Percentiles rank a stretch among this genome's conserved stretches.
These are phyloP conservation scores for Pseudochaenichthys georgianus DNA, from an alignment of 2,797 vertebrate genomes.

Conservation along the genomic window DNA sequence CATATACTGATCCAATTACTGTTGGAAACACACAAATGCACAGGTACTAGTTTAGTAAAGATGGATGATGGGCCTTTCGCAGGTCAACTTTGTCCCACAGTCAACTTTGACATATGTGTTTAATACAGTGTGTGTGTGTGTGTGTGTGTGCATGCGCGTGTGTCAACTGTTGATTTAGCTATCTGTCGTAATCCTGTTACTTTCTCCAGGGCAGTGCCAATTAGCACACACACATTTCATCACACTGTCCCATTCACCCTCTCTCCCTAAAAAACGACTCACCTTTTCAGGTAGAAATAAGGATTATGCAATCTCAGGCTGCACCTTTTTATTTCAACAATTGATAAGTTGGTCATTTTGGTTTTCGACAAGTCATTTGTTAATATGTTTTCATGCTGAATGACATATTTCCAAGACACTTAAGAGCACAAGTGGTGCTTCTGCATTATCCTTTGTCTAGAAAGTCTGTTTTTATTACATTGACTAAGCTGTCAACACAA, in stretches of 20 bases:
- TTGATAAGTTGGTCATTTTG: too few species aligned
- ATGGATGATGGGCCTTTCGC: slow-evolving; percentile 23
- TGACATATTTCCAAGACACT: too few species aligned
- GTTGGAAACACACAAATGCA: background rate
- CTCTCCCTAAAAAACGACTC: background rate
- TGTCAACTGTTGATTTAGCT: slow-evolving; percentile 80
- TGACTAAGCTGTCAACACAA: too few species aligned
- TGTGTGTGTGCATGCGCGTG: slow-evolving; percentile 48
- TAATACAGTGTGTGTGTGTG: slow-evolving; percentile 5
- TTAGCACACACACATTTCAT: slow-evolving; percentile 44
- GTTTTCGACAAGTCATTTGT: too few species aligned
- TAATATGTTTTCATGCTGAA: too few species aligned
- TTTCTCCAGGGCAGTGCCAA: slow-evolving; percentile 76
- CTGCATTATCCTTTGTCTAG: too few species aligned
- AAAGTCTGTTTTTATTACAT: too few species aligned
- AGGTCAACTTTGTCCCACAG: slow-evolving; percentile 66
- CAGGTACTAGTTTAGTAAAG: slow-evolving; percentile 18
- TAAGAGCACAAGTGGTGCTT: too few species aligned
- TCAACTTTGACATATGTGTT: slow-evolving; percentile 68
- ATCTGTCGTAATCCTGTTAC: slow-evolving; percentile 76
- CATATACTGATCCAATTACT: too few species aligned
- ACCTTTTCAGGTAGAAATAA: background rate
- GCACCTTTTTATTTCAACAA: too few species aligned
- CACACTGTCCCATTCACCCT: slow-evolving; percentile 40
- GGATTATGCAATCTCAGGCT: background rate